A percentile compares a stretch with the other conserved stretches of the same genome.
These are phyloP conservation scores for Sinocyclocheilus anshuiensis DNA, from an alignment of 2,113 vertebrate genomes.

Conservation along the genomic window DNA sequence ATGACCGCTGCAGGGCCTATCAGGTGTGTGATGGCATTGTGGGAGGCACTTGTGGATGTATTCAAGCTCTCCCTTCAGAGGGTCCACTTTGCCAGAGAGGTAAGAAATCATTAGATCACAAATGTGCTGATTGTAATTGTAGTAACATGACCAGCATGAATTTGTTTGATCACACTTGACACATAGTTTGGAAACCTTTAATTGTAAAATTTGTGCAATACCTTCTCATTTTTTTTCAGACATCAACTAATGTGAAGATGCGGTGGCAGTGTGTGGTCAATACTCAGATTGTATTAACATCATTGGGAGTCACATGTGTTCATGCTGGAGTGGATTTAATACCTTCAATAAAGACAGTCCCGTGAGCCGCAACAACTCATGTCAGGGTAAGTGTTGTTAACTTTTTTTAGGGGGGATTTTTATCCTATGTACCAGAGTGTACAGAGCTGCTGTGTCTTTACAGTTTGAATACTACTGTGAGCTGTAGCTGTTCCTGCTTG, in stretches of 20 bases:
- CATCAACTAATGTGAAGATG: too few species aligned
- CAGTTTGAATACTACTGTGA: neutral
- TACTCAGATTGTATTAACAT: too few species aligned
- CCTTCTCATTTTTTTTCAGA: too few species aligned
- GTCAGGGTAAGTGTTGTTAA: neutral
- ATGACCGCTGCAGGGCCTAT: neutral
- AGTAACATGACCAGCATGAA: too few species aligned
- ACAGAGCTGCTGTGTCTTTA: neutral
- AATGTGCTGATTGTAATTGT: too few species aligned
- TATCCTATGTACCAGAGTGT: neutral
- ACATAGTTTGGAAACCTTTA: neutral
- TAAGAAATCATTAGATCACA: constrained; percentile 12
- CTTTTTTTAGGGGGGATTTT: too few species aligned
- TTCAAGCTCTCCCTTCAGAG: constrained; percentile 19
- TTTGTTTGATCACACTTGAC: neutral
- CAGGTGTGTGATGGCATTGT: neutral
- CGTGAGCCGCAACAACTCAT: constrained; percentile 23
- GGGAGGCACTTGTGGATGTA: neutral
- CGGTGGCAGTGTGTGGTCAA: too few species aligned
- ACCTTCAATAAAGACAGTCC: constrained; percentile 36
- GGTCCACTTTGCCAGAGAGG: constrained; percentile 36
- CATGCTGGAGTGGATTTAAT: too few species aligned
- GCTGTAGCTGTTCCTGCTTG: neutral
- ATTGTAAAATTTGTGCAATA: too few species aligned
- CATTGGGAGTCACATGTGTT: too few species aligned